Base-by-base conservation (phyloP, 1,140 invertebrate species). In the Macrocentrus cingulum region DNA sequence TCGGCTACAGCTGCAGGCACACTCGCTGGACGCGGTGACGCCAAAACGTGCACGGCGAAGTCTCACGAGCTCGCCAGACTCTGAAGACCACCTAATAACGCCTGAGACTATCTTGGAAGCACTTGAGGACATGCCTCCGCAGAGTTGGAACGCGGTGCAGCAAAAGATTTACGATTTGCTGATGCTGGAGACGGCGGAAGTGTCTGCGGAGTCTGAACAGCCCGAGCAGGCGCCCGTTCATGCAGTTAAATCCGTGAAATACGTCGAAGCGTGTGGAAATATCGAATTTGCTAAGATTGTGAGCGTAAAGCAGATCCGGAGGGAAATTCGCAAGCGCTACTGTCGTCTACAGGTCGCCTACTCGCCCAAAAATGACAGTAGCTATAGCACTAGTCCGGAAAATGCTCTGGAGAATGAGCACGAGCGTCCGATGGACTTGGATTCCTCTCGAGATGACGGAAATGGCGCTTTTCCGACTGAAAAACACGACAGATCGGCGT, bases 331-430 rank as follows among this genome's bases (percentile, higher is more conserved):
- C 9, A 49, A 42, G 42, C 55, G 55, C 19, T 44, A 50, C 18
- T 49, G 46, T 19, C 48, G 36, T 29, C 22, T 57, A 8, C 55
- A 57, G 29, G 50, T 57, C n/a, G 55, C 55, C 1, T 57, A 57
- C 32, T 57, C 55, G 4, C 11, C 32, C 1, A 42, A 42, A 19
- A 39, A 57, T 7, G 36, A 32, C 16, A 57, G 50, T 57, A 32
- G 8, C 0, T 50, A 50, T 29, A 2, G 16, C 25, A 15, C n/a
- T 34, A 18, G 11, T 16, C 15, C 3, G 32, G 19, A 50, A 23
- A 5, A 15, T 39, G 2, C 2, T 11, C 8, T n/a, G 13, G 15
- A 39, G 13, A 15, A 8, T 2, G 16, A 48, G 45, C 20, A 48
- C 15, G n/a, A n/a, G n/a, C n/a, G n/a, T n/a, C 20, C 25, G 32